phyloP scores from a whole-genome alignment of 2,113 vertebrate species.

The Cephalopholis sonnerati region DNA sequence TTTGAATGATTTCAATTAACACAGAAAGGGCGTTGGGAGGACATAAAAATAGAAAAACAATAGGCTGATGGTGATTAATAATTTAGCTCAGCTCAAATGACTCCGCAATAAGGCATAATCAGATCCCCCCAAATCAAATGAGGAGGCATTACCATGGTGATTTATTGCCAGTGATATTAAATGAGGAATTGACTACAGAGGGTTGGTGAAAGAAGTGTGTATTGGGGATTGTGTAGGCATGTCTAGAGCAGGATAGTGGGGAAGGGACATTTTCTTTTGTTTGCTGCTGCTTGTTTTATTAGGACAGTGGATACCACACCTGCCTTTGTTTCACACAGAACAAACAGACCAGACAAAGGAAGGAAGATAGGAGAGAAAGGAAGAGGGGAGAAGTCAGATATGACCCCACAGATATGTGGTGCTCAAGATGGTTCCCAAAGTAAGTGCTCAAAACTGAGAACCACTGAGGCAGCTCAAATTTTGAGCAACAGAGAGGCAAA shows the following conservation, averaged over 20 bases:
- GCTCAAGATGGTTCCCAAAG: neutral
- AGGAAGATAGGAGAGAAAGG: neutral
- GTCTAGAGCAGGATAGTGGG: neutral
- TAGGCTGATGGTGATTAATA: conserved; percentile 68
- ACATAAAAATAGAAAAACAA: conserved; percentile 61
- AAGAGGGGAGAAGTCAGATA: neutral
- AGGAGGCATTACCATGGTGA: conserved; percentile 65
- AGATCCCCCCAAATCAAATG: conserved; percentile 66
- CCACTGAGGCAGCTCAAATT: neutral
- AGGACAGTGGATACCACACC: neutral
- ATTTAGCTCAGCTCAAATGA: conserved; percentile 71
- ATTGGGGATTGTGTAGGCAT: neutral
- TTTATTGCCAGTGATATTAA: conserved; percentile 67
- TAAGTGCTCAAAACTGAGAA: conserved; percentile 7
- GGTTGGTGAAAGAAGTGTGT: conserved; percentile 22
- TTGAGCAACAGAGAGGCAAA: neutral
- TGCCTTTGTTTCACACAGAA: conserved; percentile 8
- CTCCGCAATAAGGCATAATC: conserved; percentile 70
- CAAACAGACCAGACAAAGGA: conserved; percentile 10
- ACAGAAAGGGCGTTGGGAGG: conserved; percentile 35
- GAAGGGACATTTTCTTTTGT: conserved; percentile 13
- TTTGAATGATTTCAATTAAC: conserved; percentile 63
- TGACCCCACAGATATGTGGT: neutral
- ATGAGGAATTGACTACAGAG: conserved; percentile 39
- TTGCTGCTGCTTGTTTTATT: neutral